Evolutionary conservation across 2,888 invertebrate species (phyloP).

Genomic region (Yponomeuta malinellus): DNA sequence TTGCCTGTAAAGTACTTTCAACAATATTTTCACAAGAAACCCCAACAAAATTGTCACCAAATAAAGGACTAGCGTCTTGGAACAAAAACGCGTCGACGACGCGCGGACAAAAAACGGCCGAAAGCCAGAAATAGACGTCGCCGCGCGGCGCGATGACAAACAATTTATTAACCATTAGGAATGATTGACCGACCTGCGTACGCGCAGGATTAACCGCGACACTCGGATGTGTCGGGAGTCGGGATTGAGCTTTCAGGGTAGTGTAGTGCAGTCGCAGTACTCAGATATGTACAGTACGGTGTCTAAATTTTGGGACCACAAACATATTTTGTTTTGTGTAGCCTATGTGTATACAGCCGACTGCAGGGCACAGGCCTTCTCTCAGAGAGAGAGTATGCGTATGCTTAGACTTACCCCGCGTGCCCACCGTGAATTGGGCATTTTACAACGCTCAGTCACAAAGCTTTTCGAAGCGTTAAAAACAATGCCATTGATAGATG

Average conservation of each 20-base stretch:
- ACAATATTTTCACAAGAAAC: background rate
- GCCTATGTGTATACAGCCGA: no score
- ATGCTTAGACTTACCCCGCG: no score
- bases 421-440: no score
- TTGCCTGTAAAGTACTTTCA: background rate
- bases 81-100: background rate
- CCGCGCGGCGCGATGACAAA: background rate
- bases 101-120: background rate
- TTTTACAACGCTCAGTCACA: no score
- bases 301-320: no score
- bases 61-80: background rate
- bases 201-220: background rate
- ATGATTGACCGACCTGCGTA: background rate
- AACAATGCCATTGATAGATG: no score
- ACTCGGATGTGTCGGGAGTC: background rate
- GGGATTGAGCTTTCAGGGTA: background rate
- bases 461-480: no score
- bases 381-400: no score
- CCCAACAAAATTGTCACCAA: background rate
- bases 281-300: no score
- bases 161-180: slow-evolving; percentile 1
- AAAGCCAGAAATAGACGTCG: background rate
- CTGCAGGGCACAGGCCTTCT: no score
- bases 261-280: background rate
- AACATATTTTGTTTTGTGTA: no score